Percentiles rank a stretch among this genome's conserved stretches.
Evolutionary conservation across 2,888 invertebrate species (phyloP).

Genomic region (Keiferia lycopersicella): DNA sequence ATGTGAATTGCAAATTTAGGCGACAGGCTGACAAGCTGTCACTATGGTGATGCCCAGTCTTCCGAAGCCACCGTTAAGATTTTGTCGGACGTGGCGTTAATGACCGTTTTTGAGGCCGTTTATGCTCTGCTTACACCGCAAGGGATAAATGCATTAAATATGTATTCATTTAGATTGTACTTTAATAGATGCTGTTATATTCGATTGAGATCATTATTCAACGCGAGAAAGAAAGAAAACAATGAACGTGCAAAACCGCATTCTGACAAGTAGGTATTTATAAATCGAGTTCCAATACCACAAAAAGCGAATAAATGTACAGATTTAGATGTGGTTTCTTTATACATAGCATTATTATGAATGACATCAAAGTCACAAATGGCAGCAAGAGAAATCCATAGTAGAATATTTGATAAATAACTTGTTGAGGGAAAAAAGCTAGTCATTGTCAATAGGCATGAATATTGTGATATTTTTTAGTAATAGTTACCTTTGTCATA

Average conservation of each 20-base stretch:
- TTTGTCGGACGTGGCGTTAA: too few species aligned
- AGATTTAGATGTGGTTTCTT: neutral
- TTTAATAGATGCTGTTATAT: too few species aligned
- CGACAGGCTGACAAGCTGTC: too few species aligned
- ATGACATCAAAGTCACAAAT: neutral
- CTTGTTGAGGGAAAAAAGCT: neutral
- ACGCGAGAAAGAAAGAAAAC: neutral
- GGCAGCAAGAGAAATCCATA: neutral
- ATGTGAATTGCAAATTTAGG: too few species aligned
- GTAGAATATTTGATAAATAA: neutral
- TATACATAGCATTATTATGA: neutral
- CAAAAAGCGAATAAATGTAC: neutral
- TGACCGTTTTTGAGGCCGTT: too few species aligned
- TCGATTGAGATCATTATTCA: neutral
- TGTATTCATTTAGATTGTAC: too few species aligned
- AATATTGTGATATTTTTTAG: too few species aligned
- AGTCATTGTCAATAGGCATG: neutral
- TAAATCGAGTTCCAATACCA: neutral
- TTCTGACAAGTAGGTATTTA: neutral
- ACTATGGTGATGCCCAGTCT: too few species aligned
- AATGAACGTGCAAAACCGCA: neutral
- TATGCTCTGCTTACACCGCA: too few species aligned
- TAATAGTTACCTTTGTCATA: too few species aligned
- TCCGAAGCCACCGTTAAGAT: too few species aligned
- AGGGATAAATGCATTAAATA: too few species aligned